Evolutionary conservation across 2,888 invertebrate species (phyloP).

Genomic region (Campopleginae sp.): DNA sequence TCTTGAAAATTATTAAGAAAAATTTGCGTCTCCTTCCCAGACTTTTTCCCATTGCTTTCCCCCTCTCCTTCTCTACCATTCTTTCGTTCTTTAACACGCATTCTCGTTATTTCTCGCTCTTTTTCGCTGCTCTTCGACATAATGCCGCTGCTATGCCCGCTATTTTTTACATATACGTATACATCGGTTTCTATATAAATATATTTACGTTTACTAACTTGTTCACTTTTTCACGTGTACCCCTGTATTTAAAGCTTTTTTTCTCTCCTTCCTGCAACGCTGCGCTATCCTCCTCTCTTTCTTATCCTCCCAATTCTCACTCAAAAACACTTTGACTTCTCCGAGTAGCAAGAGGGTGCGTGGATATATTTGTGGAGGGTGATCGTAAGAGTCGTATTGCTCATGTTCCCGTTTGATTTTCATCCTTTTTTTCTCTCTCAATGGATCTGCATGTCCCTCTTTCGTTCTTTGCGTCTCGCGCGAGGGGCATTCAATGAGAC

Average conservation of each 20-base stretch:
- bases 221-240: conserved; percentile 39
- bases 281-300: background rate
- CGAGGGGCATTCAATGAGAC: conserved; percentile 68
- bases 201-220: conserved; percentile 23
- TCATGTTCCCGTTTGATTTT: conserved; percentile 42
- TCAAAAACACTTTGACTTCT: conserved; percentile 65
- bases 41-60: conserved; percentile 40
- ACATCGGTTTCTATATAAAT: background rate
- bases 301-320: conserved; percentile 17
- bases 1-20: conserved; percentile 72
- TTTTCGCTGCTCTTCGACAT: conserved; percentile 23
- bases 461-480: conserved; percentile 24
- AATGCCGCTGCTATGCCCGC: background rate
- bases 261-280: conserved; percentile 31
- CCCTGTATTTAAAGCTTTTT: conserved; percentile 30
- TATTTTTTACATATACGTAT: conserved; percentile 1
- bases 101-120: conserved; percentile 42
- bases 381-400: conserved; percentile 46
- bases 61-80: conserved; percentile 12
- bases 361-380: conserved; percentile 48
- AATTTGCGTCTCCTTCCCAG: conserved; percentile 65
- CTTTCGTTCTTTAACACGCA: conserved; percentile 18
- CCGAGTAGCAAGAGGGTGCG: conserved; percentile 17
- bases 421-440: conserved; percentile 25
- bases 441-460: background rate